Percentiles rank a stretch among this genome's conserved stretches.
Evolutionary conservation across 2,888 invertebrate species (phyloP).

Genomic region (Hydroisotoma schaefferi): DNA sequence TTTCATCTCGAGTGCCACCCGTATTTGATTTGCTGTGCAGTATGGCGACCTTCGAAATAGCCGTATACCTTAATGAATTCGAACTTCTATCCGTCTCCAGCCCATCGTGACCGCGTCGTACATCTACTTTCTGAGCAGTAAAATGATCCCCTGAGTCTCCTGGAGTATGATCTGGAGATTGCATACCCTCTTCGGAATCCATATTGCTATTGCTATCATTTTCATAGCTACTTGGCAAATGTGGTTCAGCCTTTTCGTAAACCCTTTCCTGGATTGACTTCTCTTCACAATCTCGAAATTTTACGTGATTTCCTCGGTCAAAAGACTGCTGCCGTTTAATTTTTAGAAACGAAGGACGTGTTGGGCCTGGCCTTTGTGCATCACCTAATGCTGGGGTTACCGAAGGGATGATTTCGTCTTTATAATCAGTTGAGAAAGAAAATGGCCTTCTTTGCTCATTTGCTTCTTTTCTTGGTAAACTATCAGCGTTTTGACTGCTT

Average conservation of each 20-base stretch:
- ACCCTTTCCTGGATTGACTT: not conserved
- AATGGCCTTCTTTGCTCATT: slow-evolving; percentile 18
- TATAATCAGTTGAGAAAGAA: slow-evolving; percentile 23
- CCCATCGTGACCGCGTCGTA: no score
- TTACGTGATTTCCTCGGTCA: not conserved
- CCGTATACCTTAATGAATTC: not conserved
- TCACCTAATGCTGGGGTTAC: not conserved
- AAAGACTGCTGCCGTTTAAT: not conserved
- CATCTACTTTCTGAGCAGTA: not conserved
- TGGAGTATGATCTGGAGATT: not conserved
- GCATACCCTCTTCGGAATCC: no score
- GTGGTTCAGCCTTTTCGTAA: not conserved
- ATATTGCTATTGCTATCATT: no score
- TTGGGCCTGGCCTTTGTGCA: not conserved
- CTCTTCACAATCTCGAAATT: not conserved
- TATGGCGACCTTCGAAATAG: not conserved
- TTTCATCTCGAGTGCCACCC: not conserved
- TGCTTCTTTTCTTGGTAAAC: not conserved
- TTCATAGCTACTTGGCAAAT: not conserved
- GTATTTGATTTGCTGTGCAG: not conserved
- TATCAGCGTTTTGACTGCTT: not conserved
- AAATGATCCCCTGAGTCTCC: not conserved
- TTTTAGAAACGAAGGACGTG: not conserved
- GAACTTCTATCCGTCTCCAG: not conserved
- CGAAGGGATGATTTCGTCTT: not conserved